Percentiles rank a stretch among this genome's conserved stretches.
Evolutionary conservation across 2,113 vertebrate genomes (phyloP).

Genomic region (Xenotilapia caudafasciata): DNA sequence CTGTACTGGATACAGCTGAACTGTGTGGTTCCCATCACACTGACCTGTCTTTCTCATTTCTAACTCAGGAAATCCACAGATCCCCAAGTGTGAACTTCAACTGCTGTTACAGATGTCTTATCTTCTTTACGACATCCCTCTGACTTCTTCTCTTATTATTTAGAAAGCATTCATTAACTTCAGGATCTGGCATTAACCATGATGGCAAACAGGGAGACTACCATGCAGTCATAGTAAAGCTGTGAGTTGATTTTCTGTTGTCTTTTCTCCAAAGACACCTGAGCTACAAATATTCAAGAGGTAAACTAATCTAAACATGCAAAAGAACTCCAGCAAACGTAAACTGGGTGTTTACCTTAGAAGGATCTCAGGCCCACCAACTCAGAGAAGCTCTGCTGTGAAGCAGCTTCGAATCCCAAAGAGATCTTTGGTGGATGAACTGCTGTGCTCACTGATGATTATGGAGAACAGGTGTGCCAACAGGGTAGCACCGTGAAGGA

Average conservation of each 20-base stretch:
- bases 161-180: background rate
- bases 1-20: background rate
- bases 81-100: background rate
- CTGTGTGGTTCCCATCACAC: background rate
- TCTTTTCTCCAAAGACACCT: background rate
- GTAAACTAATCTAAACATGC: background rate
- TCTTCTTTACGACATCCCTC: background rate
- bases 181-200: background rate
- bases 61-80: background rate
- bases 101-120: background rate
- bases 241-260: background rate
- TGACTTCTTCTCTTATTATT: background rate
- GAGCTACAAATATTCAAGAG: background rate
- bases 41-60: background rate
- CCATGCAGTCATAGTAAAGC: fast-evolving
- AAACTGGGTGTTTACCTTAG: fast-evolving
- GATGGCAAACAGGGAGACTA: background rate
- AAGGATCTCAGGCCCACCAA: background rate
- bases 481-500: fast-evolving
- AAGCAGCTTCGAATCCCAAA: fast-evolving
- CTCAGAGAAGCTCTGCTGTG: background rate
- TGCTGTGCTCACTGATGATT: background rate
- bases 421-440: background rate
- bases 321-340: background rate
- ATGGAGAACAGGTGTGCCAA: background rate